These are phyloP conservation scores for Eleginops maclovinus DNA, from an alignment of 2,113 vertebrate genomes.

Conservation along the genomic window DNA sequence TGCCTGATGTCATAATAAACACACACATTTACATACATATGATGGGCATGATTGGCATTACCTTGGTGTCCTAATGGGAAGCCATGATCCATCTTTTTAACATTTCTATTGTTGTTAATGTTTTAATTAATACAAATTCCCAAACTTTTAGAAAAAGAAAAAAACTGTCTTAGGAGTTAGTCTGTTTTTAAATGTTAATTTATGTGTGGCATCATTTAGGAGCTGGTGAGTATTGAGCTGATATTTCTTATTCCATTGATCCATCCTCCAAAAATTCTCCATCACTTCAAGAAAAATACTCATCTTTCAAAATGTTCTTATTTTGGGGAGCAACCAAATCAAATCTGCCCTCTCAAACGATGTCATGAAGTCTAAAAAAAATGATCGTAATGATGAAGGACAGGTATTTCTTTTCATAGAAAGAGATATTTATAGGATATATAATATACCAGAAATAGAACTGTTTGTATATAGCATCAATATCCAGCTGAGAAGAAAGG, in stretches of 20 bases:
- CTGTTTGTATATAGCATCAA: constrained; percentile 22
- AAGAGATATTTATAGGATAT: constrained; percentile 9
- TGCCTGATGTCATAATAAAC: neutral
- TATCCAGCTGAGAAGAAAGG: constrained; percentile 39
- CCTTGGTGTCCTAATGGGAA: too few relatives aligned
- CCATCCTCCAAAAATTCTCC: neutral
- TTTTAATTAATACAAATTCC: too few relatives aligned
- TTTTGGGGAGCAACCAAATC: neutral
- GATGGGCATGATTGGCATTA: too few relatives aligned
- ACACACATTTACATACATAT: too few relatives aligned
- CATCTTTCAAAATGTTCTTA: neutral
- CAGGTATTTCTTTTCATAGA: constrained; percentile 24
- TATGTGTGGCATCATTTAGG: neutral
- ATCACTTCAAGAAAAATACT: neutral
- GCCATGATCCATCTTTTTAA: too few relatives aligned
- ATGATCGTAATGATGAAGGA: neutral
- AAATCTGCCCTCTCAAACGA: neutral
- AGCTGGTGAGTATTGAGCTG: neutral
- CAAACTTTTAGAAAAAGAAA: too few relatives aligned
- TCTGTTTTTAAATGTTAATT: neutral
- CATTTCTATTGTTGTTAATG: too few relatives aligned
- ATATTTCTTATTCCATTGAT: neutral
- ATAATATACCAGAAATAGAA: constrained; percentile 3
- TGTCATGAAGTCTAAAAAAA: neutral
- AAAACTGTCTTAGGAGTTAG: too few relatives aligned